Evolutionary conservation across 1,140 invertebrate species (phyloP), one percentile per base, ranked within the genome.

Genomic region (Laupala kohalensis): DNA sequence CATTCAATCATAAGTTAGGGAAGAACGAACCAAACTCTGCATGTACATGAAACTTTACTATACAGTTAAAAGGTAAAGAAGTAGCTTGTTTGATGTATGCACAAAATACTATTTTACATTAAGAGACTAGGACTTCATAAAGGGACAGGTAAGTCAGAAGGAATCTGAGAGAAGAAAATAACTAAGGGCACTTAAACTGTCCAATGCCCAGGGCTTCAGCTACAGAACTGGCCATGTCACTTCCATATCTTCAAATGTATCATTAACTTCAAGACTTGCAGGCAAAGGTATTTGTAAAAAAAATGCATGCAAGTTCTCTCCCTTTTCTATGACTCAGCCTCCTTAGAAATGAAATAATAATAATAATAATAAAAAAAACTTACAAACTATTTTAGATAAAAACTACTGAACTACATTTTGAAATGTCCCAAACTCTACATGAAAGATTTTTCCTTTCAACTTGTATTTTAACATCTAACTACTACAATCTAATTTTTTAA

Each of bases 151-250:
- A 53, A 53, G 37, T 64, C 24, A 28, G 19, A 62, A 66, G 63
- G 26, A 28, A 26, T 30, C 63, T 37, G 63, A 70, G 63, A 71
- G 63, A 64, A 65, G 27, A 30, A 66, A 71, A 23, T 23, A 71
- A 71, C 70, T 71, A 71, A 71, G 70, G 70, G 29, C 70, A 71
- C 70, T 71, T 71, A 71, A 70, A 71, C 63, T 65, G 26, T 28
- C 64, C 70, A 37, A 71, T 70, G 26, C 53, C 27, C 19, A 27
- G 66, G 66, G 69, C 69, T 53, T 53, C 37, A 53, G 37, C 37
- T 53, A 53, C 37, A 53, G 37, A 53, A 53, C 37, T 53, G 37
- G 37, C 37, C 37, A 53, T 19, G 19, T 13, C 37, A 19, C n/a
- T n/a, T 26, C 27, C 29, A 19, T 25, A 68, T 68, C 25, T 26